Evolutionary conservation across 2,888 invertebrate species (phyloP), one percentile per base, ranked within the genome.

Genomic region (Octodonta nipae): DNA sequence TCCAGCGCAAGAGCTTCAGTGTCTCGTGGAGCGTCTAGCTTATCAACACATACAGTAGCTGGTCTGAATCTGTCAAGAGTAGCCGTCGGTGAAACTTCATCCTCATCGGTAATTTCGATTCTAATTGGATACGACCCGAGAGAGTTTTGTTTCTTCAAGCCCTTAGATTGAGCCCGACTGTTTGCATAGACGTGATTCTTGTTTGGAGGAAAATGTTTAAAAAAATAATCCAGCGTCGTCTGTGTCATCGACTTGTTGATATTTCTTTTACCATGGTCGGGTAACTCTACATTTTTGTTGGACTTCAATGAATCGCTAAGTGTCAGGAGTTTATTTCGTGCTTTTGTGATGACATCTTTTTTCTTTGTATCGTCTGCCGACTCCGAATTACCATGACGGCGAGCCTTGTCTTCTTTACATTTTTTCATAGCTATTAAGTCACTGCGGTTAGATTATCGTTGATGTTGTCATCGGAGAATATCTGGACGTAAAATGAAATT

Each of bases 1-100:
- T 72, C 76, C 45, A 55, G 46, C 51, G 62, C 62, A 58, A 69
- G 44, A 32, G 59, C 55, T 26, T 55, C 56, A 3, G 53, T 67
- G 60, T 45, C 57, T 54, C 65, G 38, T 51, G 61, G 35, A 46
- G 56, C 47, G 37, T 53, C 46, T 5, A 55, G 44, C 36, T 58
- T 56, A 26, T 46, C 49, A 15, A 58, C 47, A 10, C 25, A 15
- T 15, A 12, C 14, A 13, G 27, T 13, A 10, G 11, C 20, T 11
- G 15, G 12, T 12, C 10, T 11, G 11, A 20, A 32, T 3, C 22
- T n/a, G 22, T 22, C 22, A n/a, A n/a, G n/a, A n/a, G n/a, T n/a
- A n/a, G n/a, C n/a, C n/a, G n/a, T n/a, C n/a, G n/a, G n/a, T n/a
- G n/a, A n/a, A n/a, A n/a, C n/a, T 5, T 54, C 50, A 27, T 49